phyloP scores from a whole-genome alignment of 1,140 invertebrate species.

The Diorhabda elongata region DNA sequence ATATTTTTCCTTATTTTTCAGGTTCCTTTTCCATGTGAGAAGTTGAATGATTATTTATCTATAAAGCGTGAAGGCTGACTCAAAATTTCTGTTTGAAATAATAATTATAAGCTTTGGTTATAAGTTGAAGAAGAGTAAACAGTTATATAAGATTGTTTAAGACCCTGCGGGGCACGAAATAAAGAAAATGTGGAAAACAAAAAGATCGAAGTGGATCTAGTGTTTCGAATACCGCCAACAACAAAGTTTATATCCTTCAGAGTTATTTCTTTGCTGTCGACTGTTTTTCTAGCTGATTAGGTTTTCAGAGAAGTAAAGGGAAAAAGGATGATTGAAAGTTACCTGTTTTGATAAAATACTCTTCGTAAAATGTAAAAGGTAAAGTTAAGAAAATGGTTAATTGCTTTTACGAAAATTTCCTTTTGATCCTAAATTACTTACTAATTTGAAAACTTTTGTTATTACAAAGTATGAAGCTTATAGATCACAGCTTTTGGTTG shows the following conservation, averaged over 20 bases:
- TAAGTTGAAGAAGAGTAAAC: neutral
- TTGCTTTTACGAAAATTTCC: neutral
- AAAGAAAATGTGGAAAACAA: neutral
- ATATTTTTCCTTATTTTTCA: too few species aligned
- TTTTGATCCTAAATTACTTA: neutral
- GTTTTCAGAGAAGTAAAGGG: neutral
- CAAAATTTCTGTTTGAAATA: too few species aligned
- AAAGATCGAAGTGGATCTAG: neutral
- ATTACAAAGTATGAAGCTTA: neutral
- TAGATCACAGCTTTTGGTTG: neutral
- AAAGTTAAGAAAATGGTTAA: neutral
- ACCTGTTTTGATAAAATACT: slow-evolving; percentile 1
- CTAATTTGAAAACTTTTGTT: neutral
- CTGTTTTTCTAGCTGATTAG: slow-evolving; percentile 2
- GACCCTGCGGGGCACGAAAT: neutral
- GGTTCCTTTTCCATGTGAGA: too few species aligned
- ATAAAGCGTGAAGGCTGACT: too few species aligned
- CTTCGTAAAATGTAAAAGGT: neutral
- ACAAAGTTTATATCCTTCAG: slow-evolving; percentile 2
- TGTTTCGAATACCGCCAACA: neutral
- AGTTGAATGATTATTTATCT: too few species aligned
- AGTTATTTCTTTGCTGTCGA: neutral
- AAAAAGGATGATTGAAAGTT: neutral
- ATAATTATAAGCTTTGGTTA: too few species aligned
- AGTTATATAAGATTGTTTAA: neutral